Conservation (phyloP, 2,113 vertebrate genomes). For the Laterallus jamaicensis region DNA sequence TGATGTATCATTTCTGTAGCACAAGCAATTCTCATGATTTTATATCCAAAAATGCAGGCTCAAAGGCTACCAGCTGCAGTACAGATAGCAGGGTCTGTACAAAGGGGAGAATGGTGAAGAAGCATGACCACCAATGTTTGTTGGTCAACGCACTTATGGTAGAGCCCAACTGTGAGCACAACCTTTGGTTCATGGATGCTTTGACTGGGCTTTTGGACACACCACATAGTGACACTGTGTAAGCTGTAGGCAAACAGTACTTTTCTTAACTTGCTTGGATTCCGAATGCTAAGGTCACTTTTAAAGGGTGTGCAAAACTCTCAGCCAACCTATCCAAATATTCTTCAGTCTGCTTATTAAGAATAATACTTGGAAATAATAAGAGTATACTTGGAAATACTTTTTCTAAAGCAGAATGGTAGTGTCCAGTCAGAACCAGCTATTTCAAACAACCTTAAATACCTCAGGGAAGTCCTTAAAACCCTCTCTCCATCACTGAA, state of each 20-base stretch:
- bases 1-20: background rate
- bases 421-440: slow-evolving; percentile 14
- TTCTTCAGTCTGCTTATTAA: background rate
- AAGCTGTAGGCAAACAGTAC: background rate
- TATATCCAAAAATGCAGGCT: background rate
- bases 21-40: background rate
- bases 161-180: background rate
- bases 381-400: background rate
- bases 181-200: background rate
- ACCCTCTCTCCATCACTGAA: background rate
- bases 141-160: background rate
- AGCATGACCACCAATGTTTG: background rate
- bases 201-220: background rate
- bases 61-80: background rate
- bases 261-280: background rate
- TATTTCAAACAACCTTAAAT: slow-evolving; percentile 19
- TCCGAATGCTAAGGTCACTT: background rate
- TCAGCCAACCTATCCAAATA: background rate
- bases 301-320: background rate
- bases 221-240: accelerated
- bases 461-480: background rate
- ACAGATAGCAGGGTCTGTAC: background rate
- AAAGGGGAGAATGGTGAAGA: background rate
- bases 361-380: background rate
- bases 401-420: slow-evolving; percentile 42